Base-by-base conservation (phyloP, 2,888 invertebrate genomes). In the Eupeodes luniger region DNA sequence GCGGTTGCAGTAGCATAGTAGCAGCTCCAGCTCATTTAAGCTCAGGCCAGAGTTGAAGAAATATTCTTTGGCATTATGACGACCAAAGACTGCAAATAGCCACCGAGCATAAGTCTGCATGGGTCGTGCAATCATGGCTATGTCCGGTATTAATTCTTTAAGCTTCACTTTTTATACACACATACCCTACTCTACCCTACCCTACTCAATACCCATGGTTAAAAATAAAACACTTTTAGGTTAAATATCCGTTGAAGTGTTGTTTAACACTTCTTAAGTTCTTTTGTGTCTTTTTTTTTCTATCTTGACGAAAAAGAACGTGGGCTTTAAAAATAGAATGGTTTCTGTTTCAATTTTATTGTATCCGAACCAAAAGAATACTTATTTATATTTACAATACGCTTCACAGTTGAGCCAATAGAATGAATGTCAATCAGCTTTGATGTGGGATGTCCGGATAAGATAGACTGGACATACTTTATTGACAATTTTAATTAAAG, bases 161-260 rank as follows among this genome's bases (percentile, higher is more conserved):
- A 72, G 27, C n/a, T 34, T 59, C 27, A 27, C 27, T 27, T 27
- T 27, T 27, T 36, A 40, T 40, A 40, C 40, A 9, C 9, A 40
- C 6, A 7, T 12, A 49, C 27, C 27, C 27, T 27, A 27, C 19
- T 2, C 19, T 19, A 19, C 19, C 2, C 19, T 19, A 19, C 19
- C 19, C 19, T 19, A 19, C 19, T 2, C 19, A 1, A 19, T 19
- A 19, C 2, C 27, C 27, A 27, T 27, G 27, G 34, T 59, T 72
- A 72, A 59, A 72, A 59, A 72, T 72, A 57, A 47, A 72, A 47
- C 14, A 72, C 72, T 59, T 51, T 70, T 34, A 27, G 72, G 47
- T 27, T 72, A 59, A 44, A 47, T 59, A 59, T 70, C 72, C 59
- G 72, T 72, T 59, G 59, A 7, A 59, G 59, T n/a, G 12, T 59